These are phyloP conservation scores for Drosophila glabriapex DNA, from an alignment of 2,888 invertebrate genomes.

Conservation along the genomic window DNA sequence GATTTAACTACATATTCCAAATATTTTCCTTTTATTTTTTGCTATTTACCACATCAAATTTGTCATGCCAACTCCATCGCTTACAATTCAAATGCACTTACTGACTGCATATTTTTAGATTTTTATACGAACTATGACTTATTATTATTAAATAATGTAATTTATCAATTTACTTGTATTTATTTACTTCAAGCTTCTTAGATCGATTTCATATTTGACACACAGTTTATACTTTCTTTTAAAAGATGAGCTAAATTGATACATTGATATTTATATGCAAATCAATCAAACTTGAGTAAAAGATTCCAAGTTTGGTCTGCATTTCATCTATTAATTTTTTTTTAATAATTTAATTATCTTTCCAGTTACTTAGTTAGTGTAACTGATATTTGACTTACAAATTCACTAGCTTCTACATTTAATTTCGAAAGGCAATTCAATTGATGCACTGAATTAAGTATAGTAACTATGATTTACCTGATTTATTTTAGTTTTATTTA, in stretches of 20 bases:
- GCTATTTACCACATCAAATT: conserved; percentile 1
- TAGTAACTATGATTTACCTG: not conserved
- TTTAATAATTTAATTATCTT: not conserved
- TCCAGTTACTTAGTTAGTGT: not conserved
- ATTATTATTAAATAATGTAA: not conserved
- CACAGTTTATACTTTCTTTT: too few relatives aligned
- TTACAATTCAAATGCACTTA: not conserved
- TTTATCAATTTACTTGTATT: not conserved
- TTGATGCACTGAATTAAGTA: not conserved
- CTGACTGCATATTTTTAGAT: not conserved
- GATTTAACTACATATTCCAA: conserved; percentile 15
- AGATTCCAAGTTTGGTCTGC: not conserved
- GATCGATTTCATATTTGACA: too few relatives aligned
- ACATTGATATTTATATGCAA: not conserved
- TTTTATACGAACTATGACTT: too few relatives aligned
- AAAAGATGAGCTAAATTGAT: too few relatives aligned
- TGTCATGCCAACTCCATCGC: not conserved
- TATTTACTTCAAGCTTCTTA: not conserved
- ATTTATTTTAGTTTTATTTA: not conserved
- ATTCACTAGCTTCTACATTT: not conserved
- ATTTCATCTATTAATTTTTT: not conserved
- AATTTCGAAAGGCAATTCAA: not conserved
- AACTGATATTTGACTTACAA: not conserved
- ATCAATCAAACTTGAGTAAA: not conserved
- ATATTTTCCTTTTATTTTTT: not conserved